phyloP scores from a whole-genome alignment of 2,113 vertebrate genomes.

The Oncorhynchus gorbuscha region DNA sequence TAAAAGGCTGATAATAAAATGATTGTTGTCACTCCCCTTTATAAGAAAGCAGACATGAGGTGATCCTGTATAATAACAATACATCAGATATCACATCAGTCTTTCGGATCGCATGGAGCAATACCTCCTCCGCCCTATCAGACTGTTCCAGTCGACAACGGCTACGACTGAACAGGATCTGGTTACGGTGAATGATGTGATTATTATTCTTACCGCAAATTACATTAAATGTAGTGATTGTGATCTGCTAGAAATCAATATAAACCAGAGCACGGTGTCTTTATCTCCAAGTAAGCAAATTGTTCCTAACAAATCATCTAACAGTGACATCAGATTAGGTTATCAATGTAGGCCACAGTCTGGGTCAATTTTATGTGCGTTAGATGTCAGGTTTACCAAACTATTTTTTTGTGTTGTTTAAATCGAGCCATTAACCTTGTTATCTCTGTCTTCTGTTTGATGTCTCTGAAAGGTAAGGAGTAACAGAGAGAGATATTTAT shows the following conservation, averaged over 20 bases:
- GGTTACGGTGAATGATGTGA: constrained; percentile 12
- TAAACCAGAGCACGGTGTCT: constrained; percentile 55
- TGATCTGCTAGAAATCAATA: constrained; percentile 74
- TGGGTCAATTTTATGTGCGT: neutral
- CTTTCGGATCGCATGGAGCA: constrained; percentile 47
- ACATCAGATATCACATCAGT: constrained; percentile 50
- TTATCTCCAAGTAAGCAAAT: constrained; percentile 61
- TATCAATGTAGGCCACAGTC: constrained; percentile 64
- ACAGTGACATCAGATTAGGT: constrained; percentile 4
- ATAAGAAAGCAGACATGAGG: constrained; percentile 71
- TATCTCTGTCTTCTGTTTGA: constrained; percentile 67
- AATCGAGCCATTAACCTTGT: constrained; percentile 81
- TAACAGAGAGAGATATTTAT: constrained; percentile 44
- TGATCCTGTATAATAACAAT: constrained; percentile 57
- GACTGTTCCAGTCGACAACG: constrained; percentile 56
- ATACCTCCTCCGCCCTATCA: constrained; percentile 61
- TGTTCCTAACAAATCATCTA: constrained; percentile 63
- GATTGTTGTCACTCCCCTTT: constrained; percentile 85
- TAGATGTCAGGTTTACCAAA: constrained; percentile 42
- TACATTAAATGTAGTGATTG: constrained; percentile 70
- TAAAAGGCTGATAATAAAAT: constrained; percentile 82
- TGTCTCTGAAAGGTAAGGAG: constrained; percentile 29
- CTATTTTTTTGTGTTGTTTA: constrained; percentile 71
- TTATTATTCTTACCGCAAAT: constrained; percentile 55
- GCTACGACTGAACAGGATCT: constrained; percentile 62